phyloP scores from a whole-genome alignment of 2,113 vertebrate genomes.

The Petroica traversi region DNA sequence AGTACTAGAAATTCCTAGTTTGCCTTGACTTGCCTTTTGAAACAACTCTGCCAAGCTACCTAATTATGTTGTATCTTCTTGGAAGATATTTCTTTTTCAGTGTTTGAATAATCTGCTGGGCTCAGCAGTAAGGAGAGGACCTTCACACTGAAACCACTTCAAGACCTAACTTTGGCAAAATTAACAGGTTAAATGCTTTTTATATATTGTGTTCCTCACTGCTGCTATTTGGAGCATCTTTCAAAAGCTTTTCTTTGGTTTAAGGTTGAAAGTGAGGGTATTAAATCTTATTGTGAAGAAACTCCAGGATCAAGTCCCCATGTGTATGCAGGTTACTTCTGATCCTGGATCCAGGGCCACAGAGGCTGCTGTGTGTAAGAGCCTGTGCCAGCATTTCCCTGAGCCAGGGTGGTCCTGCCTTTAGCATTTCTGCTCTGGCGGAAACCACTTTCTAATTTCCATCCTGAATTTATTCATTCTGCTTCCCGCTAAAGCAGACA shows the following conservation, averaged over 20 bases:
- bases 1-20: neutral
- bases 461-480: neutral
- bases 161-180: neutral
- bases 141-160: neutral
- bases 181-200: neutral
- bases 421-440: neutral
- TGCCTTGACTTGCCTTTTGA: neutral
- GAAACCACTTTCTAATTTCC: neutral
- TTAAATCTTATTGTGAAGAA: neutral
- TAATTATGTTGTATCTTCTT: neutral
- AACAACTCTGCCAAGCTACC: neutral
- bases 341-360: no score
- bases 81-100: neutral
- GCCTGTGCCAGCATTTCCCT: rapidly evolving
- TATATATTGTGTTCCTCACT: rapidly evolving
- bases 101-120: neutral
- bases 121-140: neutral
- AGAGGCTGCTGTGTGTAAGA: rapidly evolving
- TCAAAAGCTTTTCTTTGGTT: neutral
- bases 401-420: neutral
- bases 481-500: neutral
- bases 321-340: rapidly evolving
- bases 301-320: no score
- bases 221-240: neutral
- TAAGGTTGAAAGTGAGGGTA: neutral